These are phyloP conservation scores for Ophioderma brevispina DNA, from an alignment of 35 echinoderm and acorn worm species.

Conservation along the genomic window DNA sequence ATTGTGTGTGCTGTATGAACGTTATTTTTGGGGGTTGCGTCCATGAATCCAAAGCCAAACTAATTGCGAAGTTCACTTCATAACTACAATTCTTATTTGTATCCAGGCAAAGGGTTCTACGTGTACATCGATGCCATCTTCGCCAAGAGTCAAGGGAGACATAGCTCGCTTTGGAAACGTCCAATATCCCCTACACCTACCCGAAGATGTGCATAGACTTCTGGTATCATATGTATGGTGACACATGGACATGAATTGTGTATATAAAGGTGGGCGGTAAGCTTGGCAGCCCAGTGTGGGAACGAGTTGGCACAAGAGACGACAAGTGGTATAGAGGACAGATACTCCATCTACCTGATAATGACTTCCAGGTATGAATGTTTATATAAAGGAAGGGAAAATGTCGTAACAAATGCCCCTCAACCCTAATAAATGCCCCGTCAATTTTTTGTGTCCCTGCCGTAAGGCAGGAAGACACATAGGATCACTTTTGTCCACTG, in stretches of 20 bases:
- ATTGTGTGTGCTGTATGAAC: too few species aligned
- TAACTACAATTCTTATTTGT: too few species aligned
- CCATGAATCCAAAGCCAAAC: too few species aligned
- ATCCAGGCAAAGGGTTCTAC: slow-evolving; percentile 52
- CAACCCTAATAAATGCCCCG: too few species aligned
- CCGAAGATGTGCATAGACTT: slow-evolving; percentile 45
- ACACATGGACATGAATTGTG: slow-evolving; percentile 47
- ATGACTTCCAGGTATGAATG: slow-evolving; percentile 45
- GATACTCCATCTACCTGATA: not conserved
- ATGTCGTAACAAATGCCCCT: too few species aligned
- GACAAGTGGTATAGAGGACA: slow-evolving; percentile 51
- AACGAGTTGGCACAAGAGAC: slow-evolving; percentile 22
- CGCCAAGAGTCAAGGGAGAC: slow-evolving; percentile 20
- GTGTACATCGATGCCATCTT: slow-evolving; percentile 66
- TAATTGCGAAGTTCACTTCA: too few species aligned
- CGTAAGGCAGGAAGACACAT: too few species aligned
- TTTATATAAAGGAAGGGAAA: too few species aligned
- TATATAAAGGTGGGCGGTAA: slow-evolving; percentile 17
- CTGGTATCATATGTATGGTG: slow-evolving; percentile 85
- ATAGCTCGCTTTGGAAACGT: slow-evolving; percentile 23
- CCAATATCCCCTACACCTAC: not conserved
- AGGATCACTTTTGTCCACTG: too few species aligned
- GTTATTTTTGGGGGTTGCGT: too few species aligned
- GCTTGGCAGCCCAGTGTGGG: slow-evolving; percentile 30
- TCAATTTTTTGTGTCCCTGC: too few species aligned